Evolutionary conservation across 1,140 invertebrate genomes (phyloP), one percentile per base, ranked within the genome.

Genomic region (Chrysomallon squamiferum): DNA sequence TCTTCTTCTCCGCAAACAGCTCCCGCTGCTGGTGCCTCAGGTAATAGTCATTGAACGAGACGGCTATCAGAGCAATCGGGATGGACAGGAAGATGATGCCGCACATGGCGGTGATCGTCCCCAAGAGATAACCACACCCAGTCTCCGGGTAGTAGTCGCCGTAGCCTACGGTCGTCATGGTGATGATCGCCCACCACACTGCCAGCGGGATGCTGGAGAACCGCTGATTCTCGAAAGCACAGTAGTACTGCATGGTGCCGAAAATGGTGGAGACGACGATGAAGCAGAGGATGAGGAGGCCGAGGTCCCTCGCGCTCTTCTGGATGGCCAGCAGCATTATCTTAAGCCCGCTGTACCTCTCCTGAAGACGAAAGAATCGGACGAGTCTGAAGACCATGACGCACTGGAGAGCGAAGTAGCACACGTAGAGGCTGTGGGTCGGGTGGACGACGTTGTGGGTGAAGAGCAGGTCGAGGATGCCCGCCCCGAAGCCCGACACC

Each of bases 71-170:
- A 5, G 81, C 78, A 92, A 98, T 97, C 89, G 96, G 96, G 90
- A 99, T 95, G 88, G 96, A 96, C 90, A 99, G 94, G 90, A 98
- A 95, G 90, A 99, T 90, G 87, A 99, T 95, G 88, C 97, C 97
- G 91, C 95, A 97, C 89, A 99, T 95, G 90, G 95, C 97, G 91
- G 96, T 74, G n/a, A 75, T 15, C 0, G 69, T 65, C 0, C 78
- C 82, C 41, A 82, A 62, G 7, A 79, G 27, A 52, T 81, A 79
- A 20, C 82, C 82, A 0, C 52, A 41, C 0, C 56, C 30, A 5
- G 77, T 70, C n/a, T 61, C 72, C 6, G 82, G 82, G 59, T 78
- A 75, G 60, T 63, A 68, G 66, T 87, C 86, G 22, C 86, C 86
- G 68, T 87, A 87, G 5, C 86, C 86, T 11, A 87, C 85, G 1